phyloP scores from a whole-genome alignment of 2,797 vertebrate species.

The Labroides dimidiatus region DNA sequence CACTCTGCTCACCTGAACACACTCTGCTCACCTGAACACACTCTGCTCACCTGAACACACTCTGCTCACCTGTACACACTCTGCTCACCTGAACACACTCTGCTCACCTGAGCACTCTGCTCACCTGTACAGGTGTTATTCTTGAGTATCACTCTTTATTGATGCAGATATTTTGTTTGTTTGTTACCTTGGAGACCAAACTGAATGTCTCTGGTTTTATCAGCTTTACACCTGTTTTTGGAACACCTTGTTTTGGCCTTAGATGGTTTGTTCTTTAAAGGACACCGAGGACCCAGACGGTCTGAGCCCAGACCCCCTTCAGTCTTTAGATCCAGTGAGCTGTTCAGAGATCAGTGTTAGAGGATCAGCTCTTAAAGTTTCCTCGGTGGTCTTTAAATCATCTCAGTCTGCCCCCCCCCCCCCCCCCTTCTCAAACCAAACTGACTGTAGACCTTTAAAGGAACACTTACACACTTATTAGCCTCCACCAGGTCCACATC shows the following conservation, averaged over 20 bases:
- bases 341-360: too few relatives aligned
- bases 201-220: slow-evolving; percentile 78
- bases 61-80: slow-evolving; percentile 4
- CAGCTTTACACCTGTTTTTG: slow-evolving; percentile 73
- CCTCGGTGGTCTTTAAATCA: slow-evolving; percentile 66
- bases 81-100: slow-evolving; percentile 45
- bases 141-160: slow-evolving; percentile 64
- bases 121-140: slow-evolving; percentile 48
- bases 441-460: slow-evolving; percentile 13
- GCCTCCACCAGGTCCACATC: too few relatives aligned
- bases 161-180: slow-evolving; percentile 80
- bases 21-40: slow-evolving; percentile 40
- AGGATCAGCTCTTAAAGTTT: slow-evolving; percentile 24
- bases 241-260: slow-evolving; percentile 66
- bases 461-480: neutral
- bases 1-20: too few relatives aligned
- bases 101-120: slow-evolving; percentile 42
- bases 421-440: slow-evolving; percentile 53
- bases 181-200: slow-evolving; percentile 65
- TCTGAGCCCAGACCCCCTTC: slow-evolving; percentile 35
- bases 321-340: slow-evolving; percentile 64
- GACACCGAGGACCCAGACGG: slow-evolving; percentile 64
- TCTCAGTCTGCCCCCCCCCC: slow-evolving; percentile 54
- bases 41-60: too few relatives aligned
- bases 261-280: slow-evolving; percentile 68